Base-by-base conservation (phyloP, 2,113 vertebrate species). In the Erythrocercus mccallii region DNA sequence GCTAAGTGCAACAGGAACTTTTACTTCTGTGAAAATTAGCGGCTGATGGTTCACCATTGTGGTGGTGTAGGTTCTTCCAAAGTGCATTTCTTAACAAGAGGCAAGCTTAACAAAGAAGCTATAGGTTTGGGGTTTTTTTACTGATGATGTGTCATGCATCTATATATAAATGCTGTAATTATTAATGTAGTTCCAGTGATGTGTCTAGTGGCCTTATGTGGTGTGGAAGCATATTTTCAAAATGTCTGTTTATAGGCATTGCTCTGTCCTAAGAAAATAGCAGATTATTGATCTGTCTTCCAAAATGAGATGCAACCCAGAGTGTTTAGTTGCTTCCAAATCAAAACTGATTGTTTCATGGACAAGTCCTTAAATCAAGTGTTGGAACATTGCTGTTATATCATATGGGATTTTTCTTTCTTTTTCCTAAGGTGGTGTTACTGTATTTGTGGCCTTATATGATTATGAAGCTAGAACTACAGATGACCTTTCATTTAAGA, bases 391-490 rank as follows among this genome's bases (percentile, higher is more conserved):
- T 65, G 60, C 31, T 90, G 37, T 53, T 93, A 1, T 56, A 68
- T 94, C 35, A 54, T 50, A 6, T 18, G 20, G 9, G 18, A 12
- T 57, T 11, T 76, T 76, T 91, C n/a, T 58, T 62, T 65, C 23
- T 44, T 87, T 70, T 93, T 74, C 81, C 88, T 80, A 89, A 99
- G 99, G 99, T 96, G 99, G 99, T 50, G 99, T 99, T 95, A 99
- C 99, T 48, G 98, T 99, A 98, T 99, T 99, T 97, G 99, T 99
- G 98, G 99, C 99, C 98, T 99, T 99, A 97, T 99, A 99, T 56
- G 99, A 99, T 98, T 99, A 99, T 94, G 99, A 99, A 99, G 99
- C 99, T 95, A 98, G 99, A 97, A 99, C 99, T 81, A 98, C 98
- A 83, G 99, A 99, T 95, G 99, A 99, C 94, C 99, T 99, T 85